Conservation (phyloP, 2,888 invertebrate genomes). For the Biston betularia region DNA sequence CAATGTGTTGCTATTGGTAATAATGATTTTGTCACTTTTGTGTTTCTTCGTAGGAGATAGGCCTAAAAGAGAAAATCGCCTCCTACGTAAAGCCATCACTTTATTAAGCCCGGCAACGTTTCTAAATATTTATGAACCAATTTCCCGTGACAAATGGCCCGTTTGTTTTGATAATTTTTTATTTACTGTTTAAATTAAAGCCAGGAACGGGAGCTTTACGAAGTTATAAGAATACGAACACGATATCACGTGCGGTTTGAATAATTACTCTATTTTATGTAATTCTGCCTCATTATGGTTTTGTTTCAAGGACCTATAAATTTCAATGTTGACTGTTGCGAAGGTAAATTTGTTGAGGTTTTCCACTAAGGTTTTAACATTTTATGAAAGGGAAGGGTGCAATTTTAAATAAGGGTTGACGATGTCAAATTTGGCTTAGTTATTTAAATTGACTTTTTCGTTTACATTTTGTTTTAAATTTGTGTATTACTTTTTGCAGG, state of each 20-base stretch:
- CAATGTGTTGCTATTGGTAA: too few species aligned
- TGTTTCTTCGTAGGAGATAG: neutral
- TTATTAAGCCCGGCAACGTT: slow-evolving; percentile 59
- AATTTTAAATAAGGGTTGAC: neutral
- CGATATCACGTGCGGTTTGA: slow-evolving; percentile 43
- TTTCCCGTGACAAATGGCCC: slow-evolving; percentile 60
- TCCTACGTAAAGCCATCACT: slow-evolving; percentile 58
- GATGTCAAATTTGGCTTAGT: neutral
- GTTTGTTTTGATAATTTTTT: slow-evolving; percentile 61
- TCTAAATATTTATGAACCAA: slow-evolving; percentile 70
- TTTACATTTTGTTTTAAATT: too few species aligned
- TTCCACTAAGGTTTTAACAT: slow-evolving; percentile 1
- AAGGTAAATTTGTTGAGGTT: slow-evolving; percentile 17
- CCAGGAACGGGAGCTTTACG: slow-evolving; percentile 40
- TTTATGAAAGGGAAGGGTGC: neutral
- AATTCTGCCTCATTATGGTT: slow-evolving; percentile 27
- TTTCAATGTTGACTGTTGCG: slow-evolving; percentile 21
- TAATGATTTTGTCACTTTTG: neutral
- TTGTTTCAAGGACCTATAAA: slow-evolving; percentile 33
- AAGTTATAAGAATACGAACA: slow-evolving; percentile 44
- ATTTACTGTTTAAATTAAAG: slow-evolving; percentile 53
- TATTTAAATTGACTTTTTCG: neutral
- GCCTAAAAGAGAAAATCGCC: slow-evolving; percentile 10
- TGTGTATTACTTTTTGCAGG: too few species aligned
- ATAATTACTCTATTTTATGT: slow-evolving; percentile 30